Conservation (phyloP, 1,140 invertebrate genomes). For the Platyura marginata region DNA sequence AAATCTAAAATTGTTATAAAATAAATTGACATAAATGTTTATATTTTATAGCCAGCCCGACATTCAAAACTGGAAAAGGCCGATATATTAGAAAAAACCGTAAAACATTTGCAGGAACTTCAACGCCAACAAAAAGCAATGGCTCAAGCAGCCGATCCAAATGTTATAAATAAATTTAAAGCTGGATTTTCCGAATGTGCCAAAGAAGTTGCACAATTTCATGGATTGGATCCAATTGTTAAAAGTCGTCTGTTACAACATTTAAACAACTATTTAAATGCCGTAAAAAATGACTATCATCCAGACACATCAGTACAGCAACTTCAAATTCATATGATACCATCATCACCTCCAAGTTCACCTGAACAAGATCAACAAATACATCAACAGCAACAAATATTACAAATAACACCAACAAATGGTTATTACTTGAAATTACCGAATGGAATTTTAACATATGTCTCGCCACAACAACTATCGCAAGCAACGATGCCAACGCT, state of each 20-base stretch:
- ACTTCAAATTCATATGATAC: constrained; percentile 26
- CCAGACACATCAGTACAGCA: constrained; percentile 12
- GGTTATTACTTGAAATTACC: constrained; percentile 35
- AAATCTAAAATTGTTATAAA: no score
- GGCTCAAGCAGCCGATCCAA: constrained; percentile 56
- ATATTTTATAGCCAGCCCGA: constrained; percentile 53
- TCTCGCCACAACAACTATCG: constrained; percentile 39
- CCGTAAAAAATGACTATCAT: constrained; percentile 25
- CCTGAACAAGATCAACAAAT: constrained; percentile 23
- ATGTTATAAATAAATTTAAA: constrained; percentile 63
- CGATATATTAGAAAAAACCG: constrained; percentile 92
- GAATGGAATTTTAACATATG: constrained; percentile 59
- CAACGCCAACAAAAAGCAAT: constrained; percentile 55
- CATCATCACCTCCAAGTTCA: constrained; percentile 18
- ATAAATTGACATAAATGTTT: no score
- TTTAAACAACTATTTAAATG: constrained; percentile 44
- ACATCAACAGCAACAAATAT: constrained; percentile 25
- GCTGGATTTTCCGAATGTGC: constrained; percentile 79
- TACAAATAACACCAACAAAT: constrained; percentile 35
- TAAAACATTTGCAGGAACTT: constrained; percentile 73
- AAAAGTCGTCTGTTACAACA: constrained; percentile 52
- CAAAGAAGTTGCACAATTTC: constrained; percentile 59
- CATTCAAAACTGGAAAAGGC: constrained; percentile 94
- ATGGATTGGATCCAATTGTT: constrained; percentile 47
- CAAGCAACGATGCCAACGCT: constrained; percentile 37